phyloP scores from a whole-genome alignment of 2,113 vertebrate genomes.

The Empidonax alnorum region DNA sequence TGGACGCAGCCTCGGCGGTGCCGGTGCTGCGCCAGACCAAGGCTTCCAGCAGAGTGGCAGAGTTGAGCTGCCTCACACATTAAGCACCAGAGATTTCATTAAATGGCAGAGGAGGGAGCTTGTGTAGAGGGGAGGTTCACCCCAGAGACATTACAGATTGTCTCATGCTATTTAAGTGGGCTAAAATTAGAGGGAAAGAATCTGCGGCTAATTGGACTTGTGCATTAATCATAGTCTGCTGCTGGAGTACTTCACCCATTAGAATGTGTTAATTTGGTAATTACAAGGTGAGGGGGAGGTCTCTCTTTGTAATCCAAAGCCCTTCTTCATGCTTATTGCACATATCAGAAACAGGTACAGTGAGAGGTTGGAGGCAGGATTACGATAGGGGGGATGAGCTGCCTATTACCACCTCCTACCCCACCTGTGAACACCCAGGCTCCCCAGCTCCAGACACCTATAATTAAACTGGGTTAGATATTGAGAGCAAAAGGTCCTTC shows the following conservation, averaged over 20 bases:
- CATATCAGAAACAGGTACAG: conserved; percentile 12
- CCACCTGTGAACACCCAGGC: neutral
- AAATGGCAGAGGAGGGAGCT: conserved; percentile 58
- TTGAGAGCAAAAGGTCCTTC: conserved; percentile 53
- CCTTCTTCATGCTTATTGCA: conserved; percentile 56
- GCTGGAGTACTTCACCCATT: conserved; percentile 67
- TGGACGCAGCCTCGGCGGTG: neutral
- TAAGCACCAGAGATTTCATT: conserved; percentile 65
- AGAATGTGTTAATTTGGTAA: conserved; percentile 80
- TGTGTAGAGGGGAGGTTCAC: conserved; percentile 30
- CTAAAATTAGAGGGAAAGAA: conserved; percentile 65
- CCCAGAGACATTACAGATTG: conserved; percentile 63
- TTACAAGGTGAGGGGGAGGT: conserved; percentile 70
- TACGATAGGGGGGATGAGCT: neutral
- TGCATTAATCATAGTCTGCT: conserved; percentile 72
- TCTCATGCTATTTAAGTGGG: conserved; percentile 69
- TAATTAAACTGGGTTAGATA: conserved; percentile 37
- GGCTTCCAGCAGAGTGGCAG: conserved; percentile 60
- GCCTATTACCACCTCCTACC: conserved; percentile 14
- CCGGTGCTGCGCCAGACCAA: neutral
- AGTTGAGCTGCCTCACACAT: conserved; percentile 37
- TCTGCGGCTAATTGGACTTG: conserved; percentile 67
- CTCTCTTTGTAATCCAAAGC: conserved; percentile 64
- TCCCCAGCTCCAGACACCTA: conserved; percentile 29
- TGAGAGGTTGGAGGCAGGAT: neutral